These are phyloP conservation scores for Nasonia vitripennis DNA, from an alignment of 1,140 invertebrate species.

Conservation along the genomic window DNA sequence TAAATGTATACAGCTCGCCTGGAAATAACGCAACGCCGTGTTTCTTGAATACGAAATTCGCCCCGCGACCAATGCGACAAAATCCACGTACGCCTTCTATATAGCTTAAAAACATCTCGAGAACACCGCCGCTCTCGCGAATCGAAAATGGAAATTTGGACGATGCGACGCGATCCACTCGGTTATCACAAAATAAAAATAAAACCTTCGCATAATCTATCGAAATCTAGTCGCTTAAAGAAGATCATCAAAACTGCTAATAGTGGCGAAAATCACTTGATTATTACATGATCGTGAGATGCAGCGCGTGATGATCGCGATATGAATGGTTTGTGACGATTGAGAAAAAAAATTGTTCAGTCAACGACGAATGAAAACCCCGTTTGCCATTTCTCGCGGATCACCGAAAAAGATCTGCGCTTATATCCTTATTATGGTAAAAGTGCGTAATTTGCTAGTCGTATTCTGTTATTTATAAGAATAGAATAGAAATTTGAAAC, in stretches of 20 bases:
- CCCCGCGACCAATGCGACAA: neutral
- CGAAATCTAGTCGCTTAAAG: neutral
- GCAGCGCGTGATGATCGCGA: neutral
- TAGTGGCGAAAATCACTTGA: conserved; percentile 18
- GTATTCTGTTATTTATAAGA: conserved; percentile 15
- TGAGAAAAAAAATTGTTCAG: conserved; percentile 21
- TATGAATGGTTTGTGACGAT: neutral
- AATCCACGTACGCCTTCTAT: neutral
- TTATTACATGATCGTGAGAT: neutral
- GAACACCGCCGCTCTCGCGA: neutral
- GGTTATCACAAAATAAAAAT: neutral
- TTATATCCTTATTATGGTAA: neutral
- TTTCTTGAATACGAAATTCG: neutral
- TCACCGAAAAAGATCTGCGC: neutral
- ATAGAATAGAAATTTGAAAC: conserved; percentile 40
- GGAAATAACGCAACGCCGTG: no score
- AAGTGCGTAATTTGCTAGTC: neutral
- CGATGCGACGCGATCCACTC: neutral
- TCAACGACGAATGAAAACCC: conserved; percentile 16
- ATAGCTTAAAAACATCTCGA: neutral
- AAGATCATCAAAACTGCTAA: conserved; percentile 30
- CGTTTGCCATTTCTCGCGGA: neutral
- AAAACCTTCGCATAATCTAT: neutral
- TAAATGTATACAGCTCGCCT: no score
- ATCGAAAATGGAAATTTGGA: neutral